These are phyloP conservation scores for Dastarcus helophoroides DNA, from an alignment of 2,888 invertebrate genomes.

Conservation along the genomic window DNA sequence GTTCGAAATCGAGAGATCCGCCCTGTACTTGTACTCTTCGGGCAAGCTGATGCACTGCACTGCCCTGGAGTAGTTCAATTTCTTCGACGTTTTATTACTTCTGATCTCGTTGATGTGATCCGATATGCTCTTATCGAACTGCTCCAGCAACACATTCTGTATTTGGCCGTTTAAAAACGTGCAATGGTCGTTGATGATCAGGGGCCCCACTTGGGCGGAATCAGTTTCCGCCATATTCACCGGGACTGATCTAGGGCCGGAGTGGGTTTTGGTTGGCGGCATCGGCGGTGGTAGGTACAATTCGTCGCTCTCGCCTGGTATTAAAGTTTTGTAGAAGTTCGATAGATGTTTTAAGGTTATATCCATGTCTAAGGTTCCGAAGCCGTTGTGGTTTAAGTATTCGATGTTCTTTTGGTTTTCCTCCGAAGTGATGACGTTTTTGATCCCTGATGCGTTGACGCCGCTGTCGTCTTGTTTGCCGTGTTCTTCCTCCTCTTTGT, in stretches of 20 bases:
- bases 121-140: slow-evolving; percentile 30
- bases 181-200: slow-evolving; percentile 24
- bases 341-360: slow-evolving; percentile 19
- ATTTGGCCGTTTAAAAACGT: slow-evolving; percentile 26
- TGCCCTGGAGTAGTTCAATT: slow-evolving; percentile 37
- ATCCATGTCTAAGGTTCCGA: slow-evolving; percentile 6
- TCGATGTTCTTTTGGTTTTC: slow-evolving; percentile 16
- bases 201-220: slow-evolving; percentile 24
- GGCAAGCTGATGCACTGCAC: slow-evolving; percentile 49
- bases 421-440: slow-evolving; percentile 15
- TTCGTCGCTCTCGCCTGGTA: slow-evolving; percentile 36
- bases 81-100: slow-evolving; percentile 29
- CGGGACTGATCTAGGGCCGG: slow-evolving; percentile 9
- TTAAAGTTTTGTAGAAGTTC: slow-evolving; percentile 32
- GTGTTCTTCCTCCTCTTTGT: slow-evolving; percentile 16
- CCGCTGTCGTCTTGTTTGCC: not conserved
- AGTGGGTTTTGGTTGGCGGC: slow-evolving; percentile 11
- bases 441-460: not conserved
- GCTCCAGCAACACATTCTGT: slow-evolving; percentile 16
- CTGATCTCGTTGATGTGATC: slow-evolving; percentile 36
- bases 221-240: slow-evolving; percentile 29
- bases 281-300: slow-evolving; percentile 31
- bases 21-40: slow-evolving; percentile 37
- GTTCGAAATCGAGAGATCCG: slow-evolving; percentile 46
- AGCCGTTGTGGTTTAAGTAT: slow-evolving; percentile 19